These are phyloP conservation scores for Drosophila obscura DNA, from an alignment of 1,140 invertebrate genomes.

Conservation along the genomic window DNA sequence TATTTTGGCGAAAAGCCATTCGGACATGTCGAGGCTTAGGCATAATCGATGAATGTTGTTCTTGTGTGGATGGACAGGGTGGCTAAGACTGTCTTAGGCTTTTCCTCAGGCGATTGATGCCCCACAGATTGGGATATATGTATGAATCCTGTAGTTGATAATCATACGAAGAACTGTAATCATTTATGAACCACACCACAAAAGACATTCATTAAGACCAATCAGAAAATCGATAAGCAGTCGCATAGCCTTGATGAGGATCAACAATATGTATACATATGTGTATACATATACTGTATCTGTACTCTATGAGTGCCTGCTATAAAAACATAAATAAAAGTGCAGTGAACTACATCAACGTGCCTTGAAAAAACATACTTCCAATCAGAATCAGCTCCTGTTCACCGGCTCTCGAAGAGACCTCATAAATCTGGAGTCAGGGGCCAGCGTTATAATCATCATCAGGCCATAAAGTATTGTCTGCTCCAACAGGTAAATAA, in stretches of 20 bases:
- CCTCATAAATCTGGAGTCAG: constrained; percentile 39
- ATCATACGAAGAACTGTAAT: too few relatives aligned
- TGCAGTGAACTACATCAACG: constrained; percentile 19
- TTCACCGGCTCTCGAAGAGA: constrained; percentile 16
- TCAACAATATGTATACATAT: too few relatives aligned
- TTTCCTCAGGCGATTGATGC: constrained; percentile 34
- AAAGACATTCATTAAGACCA: too few relatives aligned
- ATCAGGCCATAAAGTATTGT: constrained; percentile 58
- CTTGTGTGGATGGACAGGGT: constrained; percentile 1
- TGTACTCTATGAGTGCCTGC: too few relatives aligned
- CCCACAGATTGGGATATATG: not conserved
- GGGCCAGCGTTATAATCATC: constrained; percentile 49
- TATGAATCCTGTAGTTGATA: not conserved
- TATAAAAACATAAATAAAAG: too few relatives aligned
- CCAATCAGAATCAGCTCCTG: constrained; percentile 35
- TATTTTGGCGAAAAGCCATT: constrained; percentile 39
- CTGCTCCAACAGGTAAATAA: constrained; percentile 56
- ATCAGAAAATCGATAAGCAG: too few relatives aligned
- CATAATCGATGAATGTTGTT: constrained; percentile 46
- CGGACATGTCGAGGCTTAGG: constrained; percentile 29
- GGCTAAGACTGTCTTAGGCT: constrained; percentile 11
- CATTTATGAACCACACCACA: too few relatives aligned
- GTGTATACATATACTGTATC: too few relatives aligned
- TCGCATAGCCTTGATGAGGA: too few relatives aligned
- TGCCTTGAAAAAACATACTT: constrained; percentile 22